Conservation (phyloP, 92 coral and sea anemone genomes). For the Palythoa grandis region DNA sequence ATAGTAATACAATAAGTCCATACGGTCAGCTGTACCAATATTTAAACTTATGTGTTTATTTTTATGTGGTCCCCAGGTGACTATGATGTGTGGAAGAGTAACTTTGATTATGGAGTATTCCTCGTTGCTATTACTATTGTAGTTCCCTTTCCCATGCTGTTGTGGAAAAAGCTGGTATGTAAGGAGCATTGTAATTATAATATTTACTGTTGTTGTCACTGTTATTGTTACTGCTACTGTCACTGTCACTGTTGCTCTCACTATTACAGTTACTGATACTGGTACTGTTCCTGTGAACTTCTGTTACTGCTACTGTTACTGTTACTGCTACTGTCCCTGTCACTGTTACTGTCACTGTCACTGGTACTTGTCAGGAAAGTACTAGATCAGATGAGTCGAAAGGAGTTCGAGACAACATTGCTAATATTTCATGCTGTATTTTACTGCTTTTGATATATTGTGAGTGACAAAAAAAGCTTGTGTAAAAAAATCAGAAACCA, state of each 20-base stretch:
- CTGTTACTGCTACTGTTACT: not conserved
- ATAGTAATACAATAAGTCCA: no score
- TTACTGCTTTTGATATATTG: no score
- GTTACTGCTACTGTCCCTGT: not conserved
- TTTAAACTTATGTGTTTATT: no score
- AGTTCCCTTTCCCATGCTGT: constrained; percentile 71
- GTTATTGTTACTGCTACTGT: not conserved
- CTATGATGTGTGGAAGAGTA: constrained; percentile 71
- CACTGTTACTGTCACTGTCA: not conserved
- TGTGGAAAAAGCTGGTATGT: constrained; percentile 85
- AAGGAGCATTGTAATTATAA: not conserved
- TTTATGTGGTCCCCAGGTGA: constrained; percentile 49
- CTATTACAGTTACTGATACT: not conserved
- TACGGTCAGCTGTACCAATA: no score
- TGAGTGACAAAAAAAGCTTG: no score
- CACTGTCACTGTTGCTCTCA: not conserved
- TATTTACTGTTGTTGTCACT: not conserved
- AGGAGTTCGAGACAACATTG: no score
- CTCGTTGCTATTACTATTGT: constrained; percentile 69
- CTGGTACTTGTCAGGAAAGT: not conserved
- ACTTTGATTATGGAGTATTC: constrained; percentile 83
- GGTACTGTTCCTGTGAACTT: not conserved
- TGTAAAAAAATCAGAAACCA: no score
- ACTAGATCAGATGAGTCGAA: no score
- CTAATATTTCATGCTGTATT: no score